Conservation (phyloP, 2,113 vertebrate genomes). For the Pygoscelis adeliae region DNA sequence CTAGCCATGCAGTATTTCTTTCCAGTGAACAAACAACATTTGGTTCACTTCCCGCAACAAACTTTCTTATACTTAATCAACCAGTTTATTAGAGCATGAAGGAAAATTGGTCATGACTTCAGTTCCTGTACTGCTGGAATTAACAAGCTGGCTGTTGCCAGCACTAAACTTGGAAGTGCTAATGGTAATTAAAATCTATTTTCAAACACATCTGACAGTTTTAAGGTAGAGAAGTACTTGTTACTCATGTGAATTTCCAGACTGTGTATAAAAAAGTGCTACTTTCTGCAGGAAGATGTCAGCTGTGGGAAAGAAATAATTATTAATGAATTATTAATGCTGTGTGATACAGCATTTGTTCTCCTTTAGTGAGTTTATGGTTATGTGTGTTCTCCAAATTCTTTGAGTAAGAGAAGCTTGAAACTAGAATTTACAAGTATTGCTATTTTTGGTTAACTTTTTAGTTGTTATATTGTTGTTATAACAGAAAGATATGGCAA, state of each 20-base stretch:
- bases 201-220: slow-evolving; percentile 48
- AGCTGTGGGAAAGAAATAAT: background rate
- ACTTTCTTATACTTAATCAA: slow-evolving; percentile 45
- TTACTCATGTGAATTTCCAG: slow-evolving; percentile 37
- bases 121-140: slow-evolving; percentile 50
- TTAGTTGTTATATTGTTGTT: background rate
- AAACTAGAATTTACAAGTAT: background rate
- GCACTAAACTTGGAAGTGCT: slow-evolving; percentile 57
- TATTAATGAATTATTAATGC: slow-evolving; percentile 5
- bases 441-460: background rate
- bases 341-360: background rate
- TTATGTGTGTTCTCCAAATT: background rate
- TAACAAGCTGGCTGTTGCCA: slow-evolving; percentile 49
- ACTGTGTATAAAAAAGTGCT: background rate
- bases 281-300: background rate
- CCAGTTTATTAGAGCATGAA: slow-evolving; percentile 49
- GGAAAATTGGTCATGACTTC: slow-evolving; percentile 59
- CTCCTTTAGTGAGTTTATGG: background rate
- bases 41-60: slow-evolving; percentile 27
- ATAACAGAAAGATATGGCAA: background rate
- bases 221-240: slow-evolving; percentile 53
- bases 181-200: slow-evolving; percentile 70
- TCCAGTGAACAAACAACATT: background rate
- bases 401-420: background rate
- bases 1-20: background rate